phyloP scores from a whole-genome alignment of 2,797 vertebrate genomes.

The Phoxinus dragarum region DNA sequence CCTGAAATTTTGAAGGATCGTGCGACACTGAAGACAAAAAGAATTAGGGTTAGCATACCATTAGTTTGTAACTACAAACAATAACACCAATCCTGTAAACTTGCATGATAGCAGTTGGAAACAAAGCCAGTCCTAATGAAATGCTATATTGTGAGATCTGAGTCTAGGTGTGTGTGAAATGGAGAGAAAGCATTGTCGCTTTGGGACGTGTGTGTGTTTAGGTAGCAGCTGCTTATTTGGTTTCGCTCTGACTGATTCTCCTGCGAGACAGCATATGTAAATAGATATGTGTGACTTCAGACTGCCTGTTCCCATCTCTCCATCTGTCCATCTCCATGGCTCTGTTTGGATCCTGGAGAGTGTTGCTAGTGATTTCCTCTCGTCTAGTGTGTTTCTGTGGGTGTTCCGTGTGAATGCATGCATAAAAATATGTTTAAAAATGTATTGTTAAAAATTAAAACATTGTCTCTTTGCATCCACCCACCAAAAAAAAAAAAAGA shows the following conservation, averaged over 20 bases:
- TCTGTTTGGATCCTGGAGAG: slow-evolving; percentile 52
- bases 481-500: neutral
- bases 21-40: neutral
- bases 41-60: too few species aligned
- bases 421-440: slow-evolving; percentile 25
- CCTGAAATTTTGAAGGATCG: neutral
- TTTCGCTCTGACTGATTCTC: slow-evolving; percentile 59
- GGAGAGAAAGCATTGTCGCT: slow-evolving; percentile 5
- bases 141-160: slow-evolving; percentile 26
- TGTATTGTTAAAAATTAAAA: slow-evolving; percentile 10
- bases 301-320: slow-evolving; percentile 69
- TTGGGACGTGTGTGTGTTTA: slow-evolving; percentile 42
- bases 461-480: slow-evolving; percentile 7
- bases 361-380: slow-evolving; percentile 31
- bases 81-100: neutral
- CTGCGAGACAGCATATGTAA: slow-evolving; percentile 67
- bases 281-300: slow-evolving; percentile 68
- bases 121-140: slow-evolving; percentile 24
- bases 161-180: neutral
- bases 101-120: slow-evolving; percentile 11
- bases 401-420: slow-evolving; percentile 29
- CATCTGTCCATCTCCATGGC: slow-evolving; percentile 67
- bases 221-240: slow-evolving; percentile 61
- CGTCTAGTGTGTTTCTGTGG: neutral
- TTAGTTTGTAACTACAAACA: too few species aligned